A percentile compares a stretch with the other conserved stretches of the same genome.
phyloP scores from a whole-genome alignment of 2,113 vertebrate species.

The Ophiodon elongatus region DNA sequence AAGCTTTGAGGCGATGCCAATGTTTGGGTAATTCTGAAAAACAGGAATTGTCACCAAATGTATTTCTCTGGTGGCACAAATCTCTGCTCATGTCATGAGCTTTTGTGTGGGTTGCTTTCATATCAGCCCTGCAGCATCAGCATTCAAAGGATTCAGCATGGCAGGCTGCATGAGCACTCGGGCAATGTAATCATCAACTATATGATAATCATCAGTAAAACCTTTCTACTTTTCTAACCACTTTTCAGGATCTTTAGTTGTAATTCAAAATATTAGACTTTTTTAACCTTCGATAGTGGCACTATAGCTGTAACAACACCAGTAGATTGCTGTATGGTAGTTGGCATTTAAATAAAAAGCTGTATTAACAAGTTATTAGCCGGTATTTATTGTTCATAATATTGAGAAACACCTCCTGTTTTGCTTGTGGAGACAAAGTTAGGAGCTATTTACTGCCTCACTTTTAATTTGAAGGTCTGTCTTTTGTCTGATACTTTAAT shows the following conservation, averaged over 20 bases:
- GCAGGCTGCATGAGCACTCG: slow-evolving; percentile 19
- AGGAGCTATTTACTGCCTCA: background rate
- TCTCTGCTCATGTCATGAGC: slow-evolving; percentile 14
- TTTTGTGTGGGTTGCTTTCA: slow-evolving; percentile 28
- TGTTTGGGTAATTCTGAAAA: slow-evolving; percentile 17
- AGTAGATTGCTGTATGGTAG: background rate
- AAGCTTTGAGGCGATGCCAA: slow-evolving; percentile 1
- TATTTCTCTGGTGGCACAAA: slow-evolving; percentile 32
- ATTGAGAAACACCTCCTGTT: background rate
- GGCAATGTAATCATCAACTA: slow-evolving; percentile 6
- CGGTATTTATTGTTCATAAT: background rate
- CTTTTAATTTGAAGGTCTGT: slow-evolving; percentile 2
- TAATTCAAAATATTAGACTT: background rate
- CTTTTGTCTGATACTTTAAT: background rate
- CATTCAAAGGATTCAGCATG: background rate
- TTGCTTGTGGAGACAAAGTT: background rate
- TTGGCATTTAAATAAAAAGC: background rate
- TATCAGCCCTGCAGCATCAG: slow-evolving; percentile 35
- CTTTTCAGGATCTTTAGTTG: background rate
- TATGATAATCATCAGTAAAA: slow-evolving; percentile 31
- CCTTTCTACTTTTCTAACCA: background rate
- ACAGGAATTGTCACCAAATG: slow-evolving; percentile 30
- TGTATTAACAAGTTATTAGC: background rate
- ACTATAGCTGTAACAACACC: background rate
- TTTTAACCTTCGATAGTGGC: background rate